These are phyloP conservation scores for Reticulitermes lucifugus DNA, from an alignment of 2,888 invertebrate genomes.

Conservation along the genomic window DNA sequence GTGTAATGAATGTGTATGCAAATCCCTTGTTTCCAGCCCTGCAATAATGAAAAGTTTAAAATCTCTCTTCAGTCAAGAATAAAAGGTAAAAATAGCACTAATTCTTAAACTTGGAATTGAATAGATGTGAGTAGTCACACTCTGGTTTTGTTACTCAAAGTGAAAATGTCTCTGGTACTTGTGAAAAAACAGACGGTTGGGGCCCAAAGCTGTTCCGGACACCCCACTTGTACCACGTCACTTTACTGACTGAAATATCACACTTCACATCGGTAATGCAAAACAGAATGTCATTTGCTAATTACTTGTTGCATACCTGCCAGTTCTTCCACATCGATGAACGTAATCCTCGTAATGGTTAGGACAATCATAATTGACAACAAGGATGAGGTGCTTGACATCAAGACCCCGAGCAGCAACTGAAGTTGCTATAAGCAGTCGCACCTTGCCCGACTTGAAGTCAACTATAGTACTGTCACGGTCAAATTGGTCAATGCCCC, in stretches of 20 bases:
- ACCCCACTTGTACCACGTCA: no score
- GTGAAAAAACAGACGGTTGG: no score
- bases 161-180: no score
- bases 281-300: no score
- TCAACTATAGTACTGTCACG: slow-evolving; percentile 97
- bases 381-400: slow-evolving; percentile 96
- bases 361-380: slow-evolving; percentile 99
- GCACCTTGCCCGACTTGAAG: slow-evolving; percentile 89
- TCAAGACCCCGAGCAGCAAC: slow-evolving; percentile 99
- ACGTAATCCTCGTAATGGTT: slow-evolving; percentile 99
- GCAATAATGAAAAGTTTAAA: slow-evolving; percentile 47
- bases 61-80: background rate
- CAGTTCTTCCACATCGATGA: slow-evolving; percentile 94
- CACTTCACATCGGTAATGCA: no score
- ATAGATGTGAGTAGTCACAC: no score
- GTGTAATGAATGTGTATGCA: slow-evolving; percentile 97
- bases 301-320: slow-evolving; percentile 65
- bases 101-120: no score
- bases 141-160: no score
- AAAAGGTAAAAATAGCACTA: no score
- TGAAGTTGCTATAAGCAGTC: slow-evolving; percentile 85
- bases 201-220: no score
- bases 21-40: slow-evolving; percentile 96
- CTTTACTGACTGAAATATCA: no score
- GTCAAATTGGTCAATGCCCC: slow-evolving; percentile 99